Base-by-base conservation (phyloP, 1,140 invertebrate species). In the Batillaria attramentaria region DNA sequence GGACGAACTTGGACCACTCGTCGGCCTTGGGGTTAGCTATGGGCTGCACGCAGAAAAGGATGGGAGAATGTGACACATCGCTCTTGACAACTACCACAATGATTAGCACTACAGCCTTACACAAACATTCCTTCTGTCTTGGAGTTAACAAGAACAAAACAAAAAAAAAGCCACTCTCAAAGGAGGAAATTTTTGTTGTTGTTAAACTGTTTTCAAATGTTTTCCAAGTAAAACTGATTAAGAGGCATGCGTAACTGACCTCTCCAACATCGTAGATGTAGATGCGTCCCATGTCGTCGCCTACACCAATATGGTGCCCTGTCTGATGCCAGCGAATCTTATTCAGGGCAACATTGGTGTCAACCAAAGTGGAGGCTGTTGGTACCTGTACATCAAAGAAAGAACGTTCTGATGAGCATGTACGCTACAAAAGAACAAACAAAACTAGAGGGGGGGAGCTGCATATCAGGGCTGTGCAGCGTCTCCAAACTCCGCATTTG, bases 1-100 rank as follows among this genome's bases (percentile, higher is more conserved):
- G 95, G 73, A 96, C 93, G 88, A 99, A 95, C 90, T 96, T 96
- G 81, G 95, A 96, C 97, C 97, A 99, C 91, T 99, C 98, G 91
- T 99, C 97, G 81, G 94, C 94, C 75, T 96, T 94, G 20, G 98
- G 97, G 91, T 95, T 94, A 18, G 96, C 96, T 85, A 98, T 93
- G 93, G 96, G 95, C 95, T 97, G 88, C 35, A n/a, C n/a, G n/a
- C n/a, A n/a, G n/a, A n/a, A n/a, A n/a, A n/a, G n/a, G n/a, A n/a
- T n/a, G n/a, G n/a, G n/a, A n/a, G n/a, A n/a, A n/a, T n/a, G n/a
- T n/a, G n/a, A n/a, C n/a, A n/a, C n/a, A n/a, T n/a, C n/a, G n/a
- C n/a, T n/a, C n/a, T n/a, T n/a, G n/a, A n/a, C n/a, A n/a, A n/a
- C n/a, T n/a, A n/a, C n/a, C n/a, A n/a, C n/a, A n/a, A n/a, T n/a